Conservation (phyloP, 2,888 invertebrate genomes). For the Netelia inedita region DNA sequence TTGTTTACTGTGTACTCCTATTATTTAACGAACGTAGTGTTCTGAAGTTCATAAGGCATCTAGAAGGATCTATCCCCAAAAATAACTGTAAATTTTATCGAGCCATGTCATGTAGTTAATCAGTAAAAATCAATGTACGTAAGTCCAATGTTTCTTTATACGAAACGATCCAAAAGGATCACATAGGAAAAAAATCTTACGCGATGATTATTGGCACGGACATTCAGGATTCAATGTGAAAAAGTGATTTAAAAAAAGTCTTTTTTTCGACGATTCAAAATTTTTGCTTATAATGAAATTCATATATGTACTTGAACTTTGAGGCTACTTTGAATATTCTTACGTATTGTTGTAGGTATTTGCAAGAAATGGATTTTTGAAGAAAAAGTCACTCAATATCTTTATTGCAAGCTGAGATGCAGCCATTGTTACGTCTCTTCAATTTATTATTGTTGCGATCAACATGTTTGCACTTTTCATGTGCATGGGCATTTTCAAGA, state of each 20-base stretch:
- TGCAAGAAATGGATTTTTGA: neutral
- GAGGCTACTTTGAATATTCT: neutral
- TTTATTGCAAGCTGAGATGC: too few species aligned
- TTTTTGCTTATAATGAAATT: conserved; percentile 1
- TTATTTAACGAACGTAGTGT: neutral
- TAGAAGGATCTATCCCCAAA: neutral
- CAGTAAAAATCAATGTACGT: too few species aligned
- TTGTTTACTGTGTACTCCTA: neutral
- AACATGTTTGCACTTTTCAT: too few species aligned
- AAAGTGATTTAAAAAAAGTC: neutral
- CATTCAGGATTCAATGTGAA: too few species aligned
- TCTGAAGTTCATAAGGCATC: too few species aligned
- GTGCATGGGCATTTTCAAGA: too few species aligned
- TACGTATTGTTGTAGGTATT: neutral
- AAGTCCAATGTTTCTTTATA: too few species aligned
- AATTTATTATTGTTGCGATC: too few species aligned
- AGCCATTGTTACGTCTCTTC: too few species aligned
- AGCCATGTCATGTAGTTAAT: neutral
- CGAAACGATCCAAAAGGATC: too few species aligned
- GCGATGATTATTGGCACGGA: too few species aligned
- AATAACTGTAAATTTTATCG: conserved; percentile 1
- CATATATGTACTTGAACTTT: neutral
- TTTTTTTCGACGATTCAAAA: conserved; percentile 1
- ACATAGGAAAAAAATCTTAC: too few species aligned
- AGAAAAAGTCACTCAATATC: neutral